Conservation (phyloP, 2,797 vertebrate genomes). For the Anguilla pacifica region DNA sequence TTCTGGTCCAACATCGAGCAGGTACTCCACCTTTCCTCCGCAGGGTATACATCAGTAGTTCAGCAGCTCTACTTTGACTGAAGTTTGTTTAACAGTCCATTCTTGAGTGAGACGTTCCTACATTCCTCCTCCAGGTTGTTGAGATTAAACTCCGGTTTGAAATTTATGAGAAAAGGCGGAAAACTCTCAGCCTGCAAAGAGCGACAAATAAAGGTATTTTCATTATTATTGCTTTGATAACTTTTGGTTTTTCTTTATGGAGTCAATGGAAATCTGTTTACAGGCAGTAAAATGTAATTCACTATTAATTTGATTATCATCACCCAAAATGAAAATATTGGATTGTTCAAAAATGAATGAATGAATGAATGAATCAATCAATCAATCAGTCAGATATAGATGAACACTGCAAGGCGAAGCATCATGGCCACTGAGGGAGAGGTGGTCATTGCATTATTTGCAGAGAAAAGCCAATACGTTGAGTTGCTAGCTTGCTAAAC, state of each 20-base stretch:
- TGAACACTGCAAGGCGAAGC: no score
- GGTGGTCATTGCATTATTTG: neutral
- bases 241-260: neutral
- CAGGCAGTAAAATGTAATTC: neutral
- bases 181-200: slow-evolving; percentile 80
- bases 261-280: neutral
- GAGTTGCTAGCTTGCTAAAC: neutral
- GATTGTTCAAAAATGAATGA: neutral
- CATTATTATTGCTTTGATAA: neutral
- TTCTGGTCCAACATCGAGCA: slow-evolving; percentile 95
- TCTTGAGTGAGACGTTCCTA: neutral
- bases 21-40: slow-evolving; percentile 58
- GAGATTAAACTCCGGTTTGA: slow-evolving; percentile 92
- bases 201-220: slow-evolving; percentile 70
- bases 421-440: no score
- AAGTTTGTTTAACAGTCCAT: neutral
- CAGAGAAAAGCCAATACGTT: neutral
- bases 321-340: neutral
- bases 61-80: neutral
- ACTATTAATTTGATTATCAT: neutral
- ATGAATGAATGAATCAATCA: neutral
- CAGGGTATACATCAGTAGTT: neutral
- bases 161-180: slow-evolving; percentile 85
- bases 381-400: neutral
- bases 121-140: slow-evolving; percentile 75